A percentile compares a stretch with the other conserved stretches of the same genome.
phyloP scores from a whole-genome alignment of 2,113 vertebrate genomes.

The Ascaphus truei region DNA sequence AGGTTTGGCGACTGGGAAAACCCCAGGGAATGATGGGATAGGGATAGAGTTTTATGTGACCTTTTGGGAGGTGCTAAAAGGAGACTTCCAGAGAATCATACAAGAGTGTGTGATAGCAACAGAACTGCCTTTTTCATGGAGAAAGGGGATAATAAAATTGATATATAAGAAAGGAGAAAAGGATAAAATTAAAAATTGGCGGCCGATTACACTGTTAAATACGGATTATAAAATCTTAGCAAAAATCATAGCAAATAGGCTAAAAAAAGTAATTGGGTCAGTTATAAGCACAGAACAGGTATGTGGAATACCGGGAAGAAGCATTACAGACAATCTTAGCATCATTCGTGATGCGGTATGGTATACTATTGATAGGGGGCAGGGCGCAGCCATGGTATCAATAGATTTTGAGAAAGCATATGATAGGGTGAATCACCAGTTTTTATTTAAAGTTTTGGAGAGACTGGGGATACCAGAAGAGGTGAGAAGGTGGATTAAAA shows the following conservation, averaged over 20 bases:
- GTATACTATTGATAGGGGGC: background rate
- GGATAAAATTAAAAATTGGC: background rate
- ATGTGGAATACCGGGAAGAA: background rate
- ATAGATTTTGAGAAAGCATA: background rate
- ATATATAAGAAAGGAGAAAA: background rate
- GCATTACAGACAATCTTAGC: background rate
- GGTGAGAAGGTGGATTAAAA: no score
- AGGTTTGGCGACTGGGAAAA: background rate
- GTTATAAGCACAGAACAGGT: background rate
- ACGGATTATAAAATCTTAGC: background rate
- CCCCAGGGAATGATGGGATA: background rate
- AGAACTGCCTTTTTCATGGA: background rate
- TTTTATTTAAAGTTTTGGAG: background rate
- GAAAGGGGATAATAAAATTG: background rate
- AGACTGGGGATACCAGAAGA: background rate
- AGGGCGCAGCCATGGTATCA: background rate
- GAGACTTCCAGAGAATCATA: background rate
- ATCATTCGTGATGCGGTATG: background rate
- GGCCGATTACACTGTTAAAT: background rate
- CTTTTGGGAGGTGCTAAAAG: background rate
- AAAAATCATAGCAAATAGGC: no score
- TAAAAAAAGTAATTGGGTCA: background rate
- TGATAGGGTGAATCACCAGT: background rate
- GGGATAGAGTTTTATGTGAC: background rate
- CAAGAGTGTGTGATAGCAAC: background rate